Evolutionary conservation across 2,113 vertebrate genomes (phyloP).

Genomic region (Apodemus speciosus): DNA sequence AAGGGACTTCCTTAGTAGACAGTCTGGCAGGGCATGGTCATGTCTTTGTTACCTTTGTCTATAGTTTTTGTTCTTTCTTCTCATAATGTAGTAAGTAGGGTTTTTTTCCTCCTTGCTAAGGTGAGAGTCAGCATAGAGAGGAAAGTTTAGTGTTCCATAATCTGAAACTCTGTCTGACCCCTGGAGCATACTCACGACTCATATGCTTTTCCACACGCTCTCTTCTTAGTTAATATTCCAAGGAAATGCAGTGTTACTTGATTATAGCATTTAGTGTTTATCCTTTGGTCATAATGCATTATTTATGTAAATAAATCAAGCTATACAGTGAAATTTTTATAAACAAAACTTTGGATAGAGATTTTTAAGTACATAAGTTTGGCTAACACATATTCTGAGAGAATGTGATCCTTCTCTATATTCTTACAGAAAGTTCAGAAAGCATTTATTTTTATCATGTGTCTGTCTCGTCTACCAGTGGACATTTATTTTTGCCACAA

Average conservation of each 20-base stretch:
- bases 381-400: neutral
- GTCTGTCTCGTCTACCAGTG: neutral
- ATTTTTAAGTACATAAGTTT: constrained; percentile 7
- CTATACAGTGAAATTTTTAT: constrained; percentile 18
- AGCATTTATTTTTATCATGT: neutral
- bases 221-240: neutral
- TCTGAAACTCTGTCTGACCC: neutral
- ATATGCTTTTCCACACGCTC: neutral
- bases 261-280: neutral
- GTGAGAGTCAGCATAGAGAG: neutral
- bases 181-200: neutral
- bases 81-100: neutral
- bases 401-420: neutral
- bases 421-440: constrained; percentile 3
- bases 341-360: constrained; percentile 10
- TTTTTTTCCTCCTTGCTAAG: neutral
- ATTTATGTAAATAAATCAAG: constrained; percentile 9
- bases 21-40: neutral
- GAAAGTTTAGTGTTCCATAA: neutral
- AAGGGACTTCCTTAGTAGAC: neutral
- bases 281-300: neutral
- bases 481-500: constrained; percentile 18
- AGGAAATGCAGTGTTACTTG: neutral
- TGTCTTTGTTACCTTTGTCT: neutral
- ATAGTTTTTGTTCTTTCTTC: neutral